Base-by-base conservation (phyloP, 2,888 invertebrate genomes). In the Macropis europaea region DNA sequence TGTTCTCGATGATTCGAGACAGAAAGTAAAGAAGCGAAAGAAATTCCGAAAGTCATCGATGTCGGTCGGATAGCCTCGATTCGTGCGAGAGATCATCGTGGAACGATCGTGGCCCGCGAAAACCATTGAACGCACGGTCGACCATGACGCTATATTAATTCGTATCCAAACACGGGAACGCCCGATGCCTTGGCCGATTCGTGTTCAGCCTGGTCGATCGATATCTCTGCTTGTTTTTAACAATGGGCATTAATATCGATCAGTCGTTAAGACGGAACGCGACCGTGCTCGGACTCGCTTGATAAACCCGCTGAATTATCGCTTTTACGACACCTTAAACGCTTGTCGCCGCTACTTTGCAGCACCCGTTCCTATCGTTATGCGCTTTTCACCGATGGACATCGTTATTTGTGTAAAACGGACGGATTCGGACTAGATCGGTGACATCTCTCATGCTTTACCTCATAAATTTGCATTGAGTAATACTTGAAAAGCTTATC, bases 271-370 rank as follows among this genome's bases (percentile, higher is more conserved):
- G 79, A 79, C 70, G 73, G 68, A 45, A 54, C 48, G 40, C 71
- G 59, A 53, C 64, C 74, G 48, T 69, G 77, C 66, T 66, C 56
- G 57, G 60, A 62, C 54, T 50, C 57, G 72, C 66, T 79, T 79
- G 79, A 79, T 79, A 79, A 76, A 76, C 43, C 59, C 57, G 52
- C 70, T 79, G 79, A 79, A 73, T 77, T 79, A 79, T 74, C 73
- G 67, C 63, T 57, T 74, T 72, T 63, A 72, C 69, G 64, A 76
- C 59, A 62, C 62, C 64, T 64, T 68, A 61, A n/a, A 75, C 53
- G 72, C 72, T 54, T 71, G 71, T 69, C 54, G 66, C 48, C 28
- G 63, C 45, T 68, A 70, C 57, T 74, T 77, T 74, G 77, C 54
- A 28, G 67, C 59, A 26, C 36, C 30, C 45, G 67, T 68, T 59